These are phyloP conservation scores for Colletes collaris DNA, from an alignment of 2,888 invertebrate species.

Conservation along the genomic window DNA sequence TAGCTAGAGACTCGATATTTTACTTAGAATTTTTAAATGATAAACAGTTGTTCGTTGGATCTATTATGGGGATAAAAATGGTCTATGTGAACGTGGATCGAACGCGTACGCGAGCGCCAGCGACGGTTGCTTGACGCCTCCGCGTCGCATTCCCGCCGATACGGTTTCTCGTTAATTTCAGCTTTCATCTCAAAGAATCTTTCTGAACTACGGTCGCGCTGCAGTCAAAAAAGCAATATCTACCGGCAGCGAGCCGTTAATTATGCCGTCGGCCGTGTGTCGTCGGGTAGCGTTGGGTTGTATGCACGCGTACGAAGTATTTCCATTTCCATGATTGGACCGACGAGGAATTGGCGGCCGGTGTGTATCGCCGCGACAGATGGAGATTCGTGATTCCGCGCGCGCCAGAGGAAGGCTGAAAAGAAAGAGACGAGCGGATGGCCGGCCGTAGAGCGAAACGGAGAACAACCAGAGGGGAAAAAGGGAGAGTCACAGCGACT, in stretches of 20 bases:
- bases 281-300: conserved; percentile 20
- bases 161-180: conserved; percentile 36
- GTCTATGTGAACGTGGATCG: no score
- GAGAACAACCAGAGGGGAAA: neutral
- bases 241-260: conserved; percentile 60
- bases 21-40: no score
- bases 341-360: conserved; percentile 61
- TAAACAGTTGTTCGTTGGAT: no score
- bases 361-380: conserved; percentile 74
- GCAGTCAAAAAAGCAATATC: conserved; percentile 65
- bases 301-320: conserved; percentile 61
- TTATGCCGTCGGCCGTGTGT: conserved; percentile 56
- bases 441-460: neutral
- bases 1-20: no score
- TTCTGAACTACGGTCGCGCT: conserved; percentile 40
- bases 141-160: neutral
- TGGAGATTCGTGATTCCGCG: conserved; percentile 79
- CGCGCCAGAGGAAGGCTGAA: conserved; percentile 44
- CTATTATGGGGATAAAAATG: no score
- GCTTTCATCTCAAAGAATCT: conserved; percentile 48
- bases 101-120: no score
- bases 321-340: conserved; percentile 73
- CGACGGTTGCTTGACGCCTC: no score
- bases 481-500: conserved; percentile 35
- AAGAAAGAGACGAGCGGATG: conserved; percentile 36